Percentiles rank a stretch among this genome's conserved stretches.
Evolutionary conservation across 1,140 invertebrate genomes (phyloP).

Genomic region (Drosophila littoralis): DNA sequence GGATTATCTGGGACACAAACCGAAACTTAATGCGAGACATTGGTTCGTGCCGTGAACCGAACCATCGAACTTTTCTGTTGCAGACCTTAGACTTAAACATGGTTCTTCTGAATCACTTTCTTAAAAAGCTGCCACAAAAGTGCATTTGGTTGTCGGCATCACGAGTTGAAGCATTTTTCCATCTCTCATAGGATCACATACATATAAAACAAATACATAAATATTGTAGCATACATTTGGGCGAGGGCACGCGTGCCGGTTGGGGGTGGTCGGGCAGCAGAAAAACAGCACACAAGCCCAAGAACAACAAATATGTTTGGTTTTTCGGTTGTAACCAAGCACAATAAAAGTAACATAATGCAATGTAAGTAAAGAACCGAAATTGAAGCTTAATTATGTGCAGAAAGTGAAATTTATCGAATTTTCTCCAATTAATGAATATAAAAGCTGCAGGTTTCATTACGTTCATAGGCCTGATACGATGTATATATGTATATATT

Average conservation of each 20-base stretch:
- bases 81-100: too few relatives aligned
- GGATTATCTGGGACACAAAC: too few relatives aligned
- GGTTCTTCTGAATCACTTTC: too few relatives aligned
- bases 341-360: background rate
- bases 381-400: background rate
- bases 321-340: background rate
- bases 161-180: background rate
- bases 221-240: too few relatives aligned
- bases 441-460: background rate
- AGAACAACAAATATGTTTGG: background rate
- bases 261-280: background rate
- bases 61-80: too few relatives aligned
- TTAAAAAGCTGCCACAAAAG: background rate
- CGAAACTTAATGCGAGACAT: too few relatives aligned
- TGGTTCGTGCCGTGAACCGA: too few relatives aligned
- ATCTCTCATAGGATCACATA: conserved; percentile 7
- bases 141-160: background rate
- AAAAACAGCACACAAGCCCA: background rate
- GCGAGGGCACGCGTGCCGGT: too few relatives aligned
- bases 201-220: background rate
- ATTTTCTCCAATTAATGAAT: background rate
- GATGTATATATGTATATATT: too few relatives aligned
- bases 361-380: background rate
- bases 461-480: too few relatives aligned
- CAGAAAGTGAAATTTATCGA: background rate